Evolutionary conservation across 2,797 vertebrate genomes (phyloP).

Genomic region (Notoglanidium macrostoma): DNA sequence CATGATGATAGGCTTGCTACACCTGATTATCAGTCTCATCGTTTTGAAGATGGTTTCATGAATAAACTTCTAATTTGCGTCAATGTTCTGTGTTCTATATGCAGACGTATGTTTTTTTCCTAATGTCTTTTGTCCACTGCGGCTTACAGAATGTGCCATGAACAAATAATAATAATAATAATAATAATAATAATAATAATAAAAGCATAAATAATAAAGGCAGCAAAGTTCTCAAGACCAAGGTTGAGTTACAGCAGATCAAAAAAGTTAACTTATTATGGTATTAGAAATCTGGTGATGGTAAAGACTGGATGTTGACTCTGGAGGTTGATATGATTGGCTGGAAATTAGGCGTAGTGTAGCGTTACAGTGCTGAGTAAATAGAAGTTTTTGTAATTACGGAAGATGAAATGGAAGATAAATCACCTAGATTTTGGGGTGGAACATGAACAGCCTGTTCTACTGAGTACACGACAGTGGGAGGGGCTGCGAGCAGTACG

Average conservation of each 20-base stretch:
- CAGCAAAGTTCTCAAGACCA: background rate
- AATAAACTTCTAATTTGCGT: background rate
- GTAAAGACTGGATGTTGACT: background rate
- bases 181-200: background rate
- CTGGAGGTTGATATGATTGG: background rate
- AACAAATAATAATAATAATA: too few species aligned
- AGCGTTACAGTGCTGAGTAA: background rate
- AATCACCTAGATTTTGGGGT: background rate
- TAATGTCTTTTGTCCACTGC: background rate
- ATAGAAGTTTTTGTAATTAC: background rate
- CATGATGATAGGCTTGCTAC: slow-evolving; percentile 29
- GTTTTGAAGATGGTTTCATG: background rate
- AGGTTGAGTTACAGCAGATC: background rate
- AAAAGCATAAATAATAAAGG: background rate
- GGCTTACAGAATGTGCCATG: background rate
- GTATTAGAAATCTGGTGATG: background rate
- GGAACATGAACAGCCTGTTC: background rate
- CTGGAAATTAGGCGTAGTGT: background rate
- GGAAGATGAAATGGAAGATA: background rate
- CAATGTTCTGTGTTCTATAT: too few species aligned
- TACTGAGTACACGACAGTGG: background rate
- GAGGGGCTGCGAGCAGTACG: background rate
- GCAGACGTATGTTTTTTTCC: background rate
- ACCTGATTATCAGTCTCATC: slow-evolving; percentile 25
- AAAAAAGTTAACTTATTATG: background rate